Evolutionary conservation across 1,140 invertebrate species (phyloP), one percentile per base, ranked within the genome.

Genomic region (Octopus bimaculoides): DNA sequence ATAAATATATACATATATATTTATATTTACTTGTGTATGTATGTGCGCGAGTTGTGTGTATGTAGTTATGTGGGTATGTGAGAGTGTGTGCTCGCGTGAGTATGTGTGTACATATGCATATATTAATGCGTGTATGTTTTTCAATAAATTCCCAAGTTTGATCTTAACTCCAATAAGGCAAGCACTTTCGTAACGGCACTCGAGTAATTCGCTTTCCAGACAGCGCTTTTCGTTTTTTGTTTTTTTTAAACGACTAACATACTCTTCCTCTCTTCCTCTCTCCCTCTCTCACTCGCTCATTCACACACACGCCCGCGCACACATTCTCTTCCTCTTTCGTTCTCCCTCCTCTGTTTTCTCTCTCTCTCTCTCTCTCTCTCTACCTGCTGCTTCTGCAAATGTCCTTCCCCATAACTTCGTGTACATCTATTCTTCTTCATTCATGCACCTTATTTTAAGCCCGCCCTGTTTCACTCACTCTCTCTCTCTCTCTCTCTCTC

Each of bases 201-300:
- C 26, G 26, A 41, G 26, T 41, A 41, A 41, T 41, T 2, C 26
- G 26, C 26, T 41, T 41, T 41, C 2, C 26, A 41, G 26, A 41
- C 26, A 41, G 26, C 17, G 6, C 52, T 73, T 41, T 14, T 52
- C 4, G 5, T 41, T 54, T 73, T 5, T 66, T 26, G 1, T 52
- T 2, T 52, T 20, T 26, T 79, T 73, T 12, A 52, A 54, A 8
- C 20, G 9, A n/a, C 54, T 52, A 55, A 52, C 61, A 8, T 52
- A 7, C 54, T 61, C 77, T 79, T 56, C 66, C 74, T 77, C 78
- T 79, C 69, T 73, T 73, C 75, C 66, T 61, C 55, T 54, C 56
- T 76, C 71, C 61, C 75, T 74, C 75, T 71, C 76, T 79, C 0
- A 52, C 54, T 79, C 56, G 52, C 69, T 73, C 73, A 79, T 77